Base-by-base conservation (phyloP, 2,797 vertebrate genomes). In the Myripristis murdjan region DNA sequence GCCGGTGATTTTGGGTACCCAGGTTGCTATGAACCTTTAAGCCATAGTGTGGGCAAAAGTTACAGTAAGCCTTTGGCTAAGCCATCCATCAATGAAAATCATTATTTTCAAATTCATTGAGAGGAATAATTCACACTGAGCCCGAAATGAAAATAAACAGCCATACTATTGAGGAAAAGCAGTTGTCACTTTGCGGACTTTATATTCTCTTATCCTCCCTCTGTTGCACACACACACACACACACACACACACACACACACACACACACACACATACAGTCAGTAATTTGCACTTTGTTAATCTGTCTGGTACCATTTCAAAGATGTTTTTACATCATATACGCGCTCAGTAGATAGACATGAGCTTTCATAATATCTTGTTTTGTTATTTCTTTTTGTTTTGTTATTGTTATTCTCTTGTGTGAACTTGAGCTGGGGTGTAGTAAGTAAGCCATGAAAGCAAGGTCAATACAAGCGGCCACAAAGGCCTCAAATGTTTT, bases 351-450 rank as follows among this genome's bases (percentile, higher is more conserved):
- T 31, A 44, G 24, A 52, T 76, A 71, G 73, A 26, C 11, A 26
- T 9, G 5, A 70, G 76, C 26, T 75, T 73, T 73, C 39, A 28
- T 49, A 8, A 56, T 6, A 20, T 16, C 35, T 18, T 15, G 5
- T 55, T 55, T 9, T 66, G 23, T 72, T 65, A 58, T 2, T 49
- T 65, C 44, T 53, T 8, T 73, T 2, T 16, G 74, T 56, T 37
- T 39, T 55, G 5, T 56, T 60, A 43, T 23, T 53, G 9, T 39
- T 39, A 4, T 57, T 18, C 1, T 61, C 62, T 72, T 73, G 18
- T 78, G 5, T 78, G 3, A 48, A 76, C 76, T 83, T 81, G 65
- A 83, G 73, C 56, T 69, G n/a, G n/a, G 79, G 83, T 90, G 87
- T 85, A 87, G 86, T 88, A 81, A 76, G 71, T 23, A 62, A 68